Percentiles rank a stretch among this genome's conserved stretches.
phyloP scores from a whole-genome alignment of 2,888 invertebrate genomes.

The Micropterix aruncella region DNA sequence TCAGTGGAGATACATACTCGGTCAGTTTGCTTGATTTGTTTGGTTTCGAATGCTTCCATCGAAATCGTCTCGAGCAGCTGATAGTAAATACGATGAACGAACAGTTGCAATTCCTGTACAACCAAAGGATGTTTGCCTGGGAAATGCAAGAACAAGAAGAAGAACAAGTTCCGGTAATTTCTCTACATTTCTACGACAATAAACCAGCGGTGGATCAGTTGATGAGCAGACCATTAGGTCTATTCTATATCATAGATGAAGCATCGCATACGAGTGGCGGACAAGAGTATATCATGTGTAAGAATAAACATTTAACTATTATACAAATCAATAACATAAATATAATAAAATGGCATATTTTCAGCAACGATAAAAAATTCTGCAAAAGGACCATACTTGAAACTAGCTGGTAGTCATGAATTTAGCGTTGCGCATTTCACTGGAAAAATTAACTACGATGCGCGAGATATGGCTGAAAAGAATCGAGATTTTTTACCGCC shows the following conservation, averaged over 20 bases:
- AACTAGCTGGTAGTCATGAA: slow-evolving; percentile 44
- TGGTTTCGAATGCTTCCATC: slow-evolving; percentile 84
- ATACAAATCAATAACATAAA: slow-evolving; percentile 1
- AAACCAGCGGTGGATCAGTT: slow-evolving; percentile 78
- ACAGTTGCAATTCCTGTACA: slow-evolving; percentile 86
- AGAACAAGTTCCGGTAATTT: slow-evolving; percentile 60
- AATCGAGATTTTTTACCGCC: slow-evolving; percentile 85
- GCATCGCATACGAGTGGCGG: slow-evolving; percentile 63
- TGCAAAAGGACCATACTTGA: slow-evolving; percentile 38
- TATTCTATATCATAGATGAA: slow-evolving; percentile 78
- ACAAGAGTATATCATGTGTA: slow-evolving; percentile 60
- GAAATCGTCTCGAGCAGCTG: slow-evolving; percentile 77
- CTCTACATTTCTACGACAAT: slow-evolving; percentile 76
- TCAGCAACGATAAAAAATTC: slow-evolving; percentile 41
- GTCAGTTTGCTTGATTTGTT: slow-evolving; percentile 78
- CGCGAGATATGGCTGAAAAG: slow-evolving; percentile 70
- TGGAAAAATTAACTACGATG: slow-evolving; percentile 75
- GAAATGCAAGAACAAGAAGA: slow-evolving; percentile 70
- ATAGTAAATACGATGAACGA: slow-evolving; percentile 85
- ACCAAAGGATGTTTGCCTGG: slow-evolving; percentile 83
- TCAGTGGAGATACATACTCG: slow-evolving; percentile 70
- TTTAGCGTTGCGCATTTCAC: slow-evolving; percentile 85
- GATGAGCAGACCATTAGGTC: slow-evolving; percentile 67
- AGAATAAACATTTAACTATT: slow-evolving; percentile 10
- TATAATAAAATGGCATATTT: slow-evolving; percentile 8